Conservation (phyloP, 2,113 vertebrate genomes). For the Oreocharis arfaki region DNA sequence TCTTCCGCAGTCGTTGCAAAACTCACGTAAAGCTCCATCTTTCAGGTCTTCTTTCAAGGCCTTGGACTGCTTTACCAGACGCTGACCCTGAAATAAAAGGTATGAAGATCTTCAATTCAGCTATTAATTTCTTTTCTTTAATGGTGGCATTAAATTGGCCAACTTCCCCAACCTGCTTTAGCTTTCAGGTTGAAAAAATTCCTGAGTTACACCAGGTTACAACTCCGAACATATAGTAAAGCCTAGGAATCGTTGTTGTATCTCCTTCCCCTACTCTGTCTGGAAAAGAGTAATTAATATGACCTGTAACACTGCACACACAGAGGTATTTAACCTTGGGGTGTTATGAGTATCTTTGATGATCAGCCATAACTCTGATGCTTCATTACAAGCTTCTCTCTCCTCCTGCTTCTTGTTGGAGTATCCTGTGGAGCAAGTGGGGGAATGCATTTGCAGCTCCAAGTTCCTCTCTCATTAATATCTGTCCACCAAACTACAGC, state of each 20-base stretch:
- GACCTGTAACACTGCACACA: background rate
- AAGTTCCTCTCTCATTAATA: background rate
- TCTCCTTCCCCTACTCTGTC: background rate
- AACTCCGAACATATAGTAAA: background rate
- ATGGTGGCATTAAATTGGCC: background rate
- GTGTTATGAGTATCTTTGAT: background rate
- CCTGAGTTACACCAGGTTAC: background rate
- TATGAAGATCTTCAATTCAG: background rate
- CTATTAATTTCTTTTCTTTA: background rate
- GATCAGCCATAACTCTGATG: background rate
- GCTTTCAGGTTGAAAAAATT: background rate
- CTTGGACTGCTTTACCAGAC: background rate
- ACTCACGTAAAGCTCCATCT: background rate
- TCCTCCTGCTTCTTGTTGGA: background rate
- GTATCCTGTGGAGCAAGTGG: background rate
- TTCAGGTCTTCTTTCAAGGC: background rate
- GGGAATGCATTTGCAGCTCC: background rate
- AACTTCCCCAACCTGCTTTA: background rate
- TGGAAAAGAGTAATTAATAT: background rate
- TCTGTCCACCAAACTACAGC: background rate
- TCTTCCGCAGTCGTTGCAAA: background rate
- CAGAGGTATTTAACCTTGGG: background rate
- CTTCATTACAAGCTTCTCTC: background rate
- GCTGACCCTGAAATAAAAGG: background rate
- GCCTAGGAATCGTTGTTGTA: background rate